Percentiles rank a stretch among this genome's conserved stretches.
Conservation (phyloP, 2,797 vertebrate species). For the Acanthopagrus latus region DNA sequence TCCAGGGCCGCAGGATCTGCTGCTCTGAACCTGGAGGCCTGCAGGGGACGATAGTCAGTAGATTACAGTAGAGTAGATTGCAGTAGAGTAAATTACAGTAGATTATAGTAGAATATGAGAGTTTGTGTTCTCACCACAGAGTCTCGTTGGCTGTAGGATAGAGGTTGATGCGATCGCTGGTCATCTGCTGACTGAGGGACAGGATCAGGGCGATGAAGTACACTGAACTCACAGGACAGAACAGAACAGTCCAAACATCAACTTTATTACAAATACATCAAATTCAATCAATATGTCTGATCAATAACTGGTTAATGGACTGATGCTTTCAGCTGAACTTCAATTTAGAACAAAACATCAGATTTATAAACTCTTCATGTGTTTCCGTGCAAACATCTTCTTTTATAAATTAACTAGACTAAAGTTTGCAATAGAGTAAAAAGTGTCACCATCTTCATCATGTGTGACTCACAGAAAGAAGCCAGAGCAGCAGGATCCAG, state of each 20-base stretch:
- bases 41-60: constrained; percentile 65
- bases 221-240: constrained; percentile 81
- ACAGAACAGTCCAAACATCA: too few relatives aligned
- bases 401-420: too few relatives aligned
- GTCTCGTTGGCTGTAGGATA: constrained; percentile 90
- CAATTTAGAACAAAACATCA: too few relatives aligned
- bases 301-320: too few relatives aligned
- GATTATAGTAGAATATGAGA: fast-evolving
- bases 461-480: constrained; percentile 91
- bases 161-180: constrained; percentile 94
- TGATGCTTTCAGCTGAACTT: too few relatives aligned
- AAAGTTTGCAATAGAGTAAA: too few relatives aligned
- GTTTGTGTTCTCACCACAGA: constrained; percentile 86
- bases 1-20: constrained; percentile 78
- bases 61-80: fast-evolving
- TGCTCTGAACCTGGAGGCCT: constrained; percentile 81
- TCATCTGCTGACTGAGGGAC: constrained; percentile 96
- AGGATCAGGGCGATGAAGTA: constrained; percentile 94
- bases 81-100: not conserved
- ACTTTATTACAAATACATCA: too few relatives aligned
- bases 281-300: too few relatives aligned
- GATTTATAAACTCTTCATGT: too few relatives aligned
- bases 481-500: constrained; percentile 92
- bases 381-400: too few relatives aligned
- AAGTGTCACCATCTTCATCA: not conserved